Percentiles rank a stretch among this genome's conserved stretches.
Conservation (phyloP, 2,797 vertebrate genomes). For the Schizopygopsis pylzovi region DNA sequence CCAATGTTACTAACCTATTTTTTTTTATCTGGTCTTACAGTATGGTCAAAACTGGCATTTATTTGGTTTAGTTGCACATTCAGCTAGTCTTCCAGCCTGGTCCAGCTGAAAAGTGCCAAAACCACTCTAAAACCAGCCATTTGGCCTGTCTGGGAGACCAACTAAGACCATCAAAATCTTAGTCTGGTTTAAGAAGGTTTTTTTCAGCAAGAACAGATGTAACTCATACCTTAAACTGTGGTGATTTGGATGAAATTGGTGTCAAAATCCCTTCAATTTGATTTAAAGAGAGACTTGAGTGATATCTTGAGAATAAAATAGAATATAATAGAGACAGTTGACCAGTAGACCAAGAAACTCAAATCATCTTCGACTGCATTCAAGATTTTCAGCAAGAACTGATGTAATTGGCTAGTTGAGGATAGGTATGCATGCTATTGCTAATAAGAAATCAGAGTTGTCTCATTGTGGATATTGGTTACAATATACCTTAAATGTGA, state of each 20-base stretch:
- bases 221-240: background rate
- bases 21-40: background rate
- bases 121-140: background rate
- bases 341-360: background rate
- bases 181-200: background rate
- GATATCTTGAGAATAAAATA: background rate
- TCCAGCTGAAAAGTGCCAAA: background rate
- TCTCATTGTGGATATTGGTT: background rate
- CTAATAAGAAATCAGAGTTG: background rate
- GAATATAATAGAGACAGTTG: background rate
- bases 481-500: background rate
- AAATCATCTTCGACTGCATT: background rate
- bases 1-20: background rate
- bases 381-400: background rate
- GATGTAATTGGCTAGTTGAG: background rate
- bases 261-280: background rate
- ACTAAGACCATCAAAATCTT: background rate
- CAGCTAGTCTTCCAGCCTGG: background rate
- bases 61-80: background rate
- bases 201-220: background rate
- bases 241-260: background rate
- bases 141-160: background rate
- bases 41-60: background rate
- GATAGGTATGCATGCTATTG: background rate
- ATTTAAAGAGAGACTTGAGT: background rate